phyloP scores from a whole-genome alignment of 1,140 invertebrate genomes.

The Bursaphelenchus mucronatus region DNA sequence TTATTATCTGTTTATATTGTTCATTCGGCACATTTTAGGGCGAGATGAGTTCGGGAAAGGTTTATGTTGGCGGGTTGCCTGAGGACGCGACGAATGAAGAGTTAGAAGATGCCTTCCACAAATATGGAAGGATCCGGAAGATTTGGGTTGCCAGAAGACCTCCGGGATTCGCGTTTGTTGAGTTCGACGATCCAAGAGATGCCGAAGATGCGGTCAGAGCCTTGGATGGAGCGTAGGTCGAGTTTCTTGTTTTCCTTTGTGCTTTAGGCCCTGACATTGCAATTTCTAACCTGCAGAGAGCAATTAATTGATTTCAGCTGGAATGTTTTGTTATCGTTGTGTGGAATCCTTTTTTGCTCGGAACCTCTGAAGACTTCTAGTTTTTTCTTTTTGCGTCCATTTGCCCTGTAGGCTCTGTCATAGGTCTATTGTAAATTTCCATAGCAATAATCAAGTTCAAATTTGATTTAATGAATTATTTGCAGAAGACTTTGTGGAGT shows the following conservation, averaged over 20 bases:
- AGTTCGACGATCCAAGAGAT: slow-evolving; percentile 88
- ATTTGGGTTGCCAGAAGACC: slow-evolving; percentile 91
- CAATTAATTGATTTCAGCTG: no score
- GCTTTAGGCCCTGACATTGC: no score
- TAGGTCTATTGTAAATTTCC: no score
- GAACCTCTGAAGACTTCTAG: no score
- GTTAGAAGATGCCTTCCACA: slow-evolving; percentile 83
- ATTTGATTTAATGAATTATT: background rate
- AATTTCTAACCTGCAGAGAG: no score
- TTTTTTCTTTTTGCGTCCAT: no score
- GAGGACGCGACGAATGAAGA: slow-evolving; percentile 59
- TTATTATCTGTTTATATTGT: no score
- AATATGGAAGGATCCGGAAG: slow-evolving; percentile 85
- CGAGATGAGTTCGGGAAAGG: slow-evolving; percentile 73
- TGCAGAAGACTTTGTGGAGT: slow-evolving; percentile 60
- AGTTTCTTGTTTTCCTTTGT: background rate
- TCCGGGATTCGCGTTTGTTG: slow-evolving; percentile 89
- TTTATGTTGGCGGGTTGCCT: slow-evolving; percentile 86
- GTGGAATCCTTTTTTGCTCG: no score
- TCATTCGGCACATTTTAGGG: no score
- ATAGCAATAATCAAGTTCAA: no score
- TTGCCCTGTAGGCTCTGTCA: no score
- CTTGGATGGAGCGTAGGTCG: slow-evolving; percentile 72
- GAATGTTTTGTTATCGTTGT: no score
- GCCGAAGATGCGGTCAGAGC: slow-evolving; percentile 86